Percentiles rank a stretch among this genome's conserved stretches.
Evolutionary conservation across 2,797 vertebrate genomes (phyloP).

Genomic region (Alca torda): DNA sequence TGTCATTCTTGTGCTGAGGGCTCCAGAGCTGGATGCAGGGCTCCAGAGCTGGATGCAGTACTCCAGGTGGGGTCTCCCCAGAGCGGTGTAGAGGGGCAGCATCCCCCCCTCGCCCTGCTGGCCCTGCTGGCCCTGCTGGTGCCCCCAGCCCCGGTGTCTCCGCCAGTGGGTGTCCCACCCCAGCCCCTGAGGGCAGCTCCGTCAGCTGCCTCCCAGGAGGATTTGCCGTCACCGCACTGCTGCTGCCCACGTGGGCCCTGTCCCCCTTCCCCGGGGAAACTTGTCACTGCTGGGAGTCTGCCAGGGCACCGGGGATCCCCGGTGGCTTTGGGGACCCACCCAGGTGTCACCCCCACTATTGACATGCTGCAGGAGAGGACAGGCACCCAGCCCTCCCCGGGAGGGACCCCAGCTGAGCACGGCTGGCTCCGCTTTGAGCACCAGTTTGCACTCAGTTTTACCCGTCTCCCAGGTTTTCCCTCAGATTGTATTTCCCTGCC

Average conservation of each 20-base stretch:
- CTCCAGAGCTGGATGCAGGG: too few relatives aligned
- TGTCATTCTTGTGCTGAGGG: too few relatives aligned
- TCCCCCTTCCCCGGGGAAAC: background rate
- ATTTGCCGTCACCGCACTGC: rapidly evolving
- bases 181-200: background rate
- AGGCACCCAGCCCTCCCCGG: rapidly evolving
- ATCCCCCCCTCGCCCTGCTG: too few relatives aligned
- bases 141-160: rapidly evolving
- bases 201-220: background rate
- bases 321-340: background rate
- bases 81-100: too few relatives aligned
- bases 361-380: background rate
- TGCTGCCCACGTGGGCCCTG: background rate
- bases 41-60: too few relatives aligned
- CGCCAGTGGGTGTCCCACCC: rapidly evolving
- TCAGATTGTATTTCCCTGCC: background rate
- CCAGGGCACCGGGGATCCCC: rapidly evolving
- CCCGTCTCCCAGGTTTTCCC: background rate
- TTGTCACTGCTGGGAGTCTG: background rate
- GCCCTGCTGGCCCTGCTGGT: too few relatives aligned
- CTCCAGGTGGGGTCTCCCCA: too few relatives aligned
- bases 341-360: rapidly evolving
- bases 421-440: background rate
- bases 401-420: background rate
- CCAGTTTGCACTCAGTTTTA: background rate